These are phyloP conservation scores for Eulimnadia texana DNA, from an alignment of 1,140 invertebrate genomes.

Conservation along the genomic window DNA sequence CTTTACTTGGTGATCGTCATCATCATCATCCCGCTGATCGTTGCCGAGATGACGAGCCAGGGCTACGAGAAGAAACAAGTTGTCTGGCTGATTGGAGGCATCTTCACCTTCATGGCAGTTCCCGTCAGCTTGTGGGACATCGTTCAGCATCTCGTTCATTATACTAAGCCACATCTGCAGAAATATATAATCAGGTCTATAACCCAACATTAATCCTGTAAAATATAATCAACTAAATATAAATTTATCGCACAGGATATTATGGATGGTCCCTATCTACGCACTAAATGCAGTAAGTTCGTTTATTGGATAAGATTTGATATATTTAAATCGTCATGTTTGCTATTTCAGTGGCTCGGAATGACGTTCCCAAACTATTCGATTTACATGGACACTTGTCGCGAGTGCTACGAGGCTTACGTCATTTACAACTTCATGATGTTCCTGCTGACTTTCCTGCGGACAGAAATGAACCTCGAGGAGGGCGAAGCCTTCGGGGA, in stretches of 20 bases:
- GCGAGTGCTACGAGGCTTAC: slow-evolving; percentile 80
- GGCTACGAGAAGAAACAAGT: slow-evolving; percentile 33
- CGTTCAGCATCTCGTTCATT: slow-evolving; percentile 82
- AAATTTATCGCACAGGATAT: slow-evolving; percentile 50
- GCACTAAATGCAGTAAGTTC: slow-evolving; percentile 76
- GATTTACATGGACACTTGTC: slow-evolving; percentile 78
- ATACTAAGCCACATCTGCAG: slow-evolving; percentile 80
- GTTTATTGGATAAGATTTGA: slow-evolving; percentile 7
- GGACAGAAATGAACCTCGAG: slow-evolving; percentile 56
- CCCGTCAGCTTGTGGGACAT: slow-evolving; percentile 91
- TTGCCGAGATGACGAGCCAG: slow-evolving; percentile 39
- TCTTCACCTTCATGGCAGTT: slow-evolving; percentile 76
- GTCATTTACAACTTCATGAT: slow-evolving; percentile 95
- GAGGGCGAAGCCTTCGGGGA: slow-evolving; percentile 21
- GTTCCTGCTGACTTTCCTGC: slow-evolving; percentile 78
- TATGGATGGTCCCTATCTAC: slow-evolving; percentile 98
- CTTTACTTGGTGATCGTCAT: slow-evolving; percentile 64
- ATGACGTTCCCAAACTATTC: slow-evolving; percentile 64
- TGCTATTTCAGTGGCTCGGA: slow-evolving; percentile 53
- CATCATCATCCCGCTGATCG: slow-evolving; percentile 64
- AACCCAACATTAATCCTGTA: slow-evolving; percentile 4
- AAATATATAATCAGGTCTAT: slow-evolving; percentile 80
- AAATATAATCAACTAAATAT: slow-evolving; percentile 10
- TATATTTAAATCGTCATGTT: slow-evolving; percentile 8
- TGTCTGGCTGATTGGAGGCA: slow-evolving; percentile 66